Evolutionary conservation across 2,113 vertebrate species (phyloP).

Genomic region (Pedionomus torquatus): DNA sequence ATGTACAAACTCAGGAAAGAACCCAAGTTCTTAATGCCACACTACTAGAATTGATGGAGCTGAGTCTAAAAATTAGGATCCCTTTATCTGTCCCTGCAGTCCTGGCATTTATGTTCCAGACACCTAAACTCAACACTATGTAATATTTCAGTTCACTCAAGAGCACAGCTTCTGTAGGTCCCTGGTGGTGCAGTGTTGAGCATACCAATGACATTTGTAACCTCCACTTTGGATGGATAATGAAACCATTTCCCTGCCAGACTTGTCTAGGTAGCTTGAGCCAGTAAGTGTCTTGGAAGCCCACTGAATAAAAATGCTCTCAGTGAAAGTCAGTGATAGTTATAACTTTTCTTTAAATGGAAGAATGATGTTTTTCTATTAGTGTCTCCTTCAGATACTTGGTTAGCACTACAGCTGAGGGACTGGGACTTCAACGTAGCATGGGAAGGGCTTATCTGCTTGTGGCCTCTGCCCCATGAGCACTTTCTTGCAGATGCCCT

Average conservation of each 20-base stretch:
- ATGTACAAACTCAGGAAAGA: not conserved
- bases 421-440: not conserved
- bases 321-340: accelerated
- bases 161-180: not conserved
- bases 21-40: not conserved
- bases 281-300: not conserved
- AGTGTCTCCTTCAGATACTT: not conserved
- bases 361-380: not conserved
- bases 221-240: not conserved
- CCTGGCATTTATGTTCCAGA: not conserved
- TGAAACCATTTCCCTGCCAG: not conserved
- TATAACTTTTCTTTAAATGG: not conserved
- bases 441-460: not conserved
- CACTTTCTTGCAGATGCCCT: not conserved
- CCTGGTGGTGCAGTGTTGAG: not conserved
- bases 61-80: not conserved
- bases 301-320: not conserved
- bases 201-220: accelerated
- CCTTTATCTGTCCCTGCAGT: not conserved
- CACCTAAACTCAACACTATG: not conserved
- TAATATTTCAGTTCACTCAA: not conserved
- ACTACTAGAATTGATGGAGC: not conserved
- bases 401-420: not conserved
- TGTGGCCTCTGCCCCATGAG: not conserved
- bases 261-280: not conserved